Base-by-base conservation (phyloP, 2,797 vertebrate species). In the Sternarchorhynchus goeldii region DNA sequence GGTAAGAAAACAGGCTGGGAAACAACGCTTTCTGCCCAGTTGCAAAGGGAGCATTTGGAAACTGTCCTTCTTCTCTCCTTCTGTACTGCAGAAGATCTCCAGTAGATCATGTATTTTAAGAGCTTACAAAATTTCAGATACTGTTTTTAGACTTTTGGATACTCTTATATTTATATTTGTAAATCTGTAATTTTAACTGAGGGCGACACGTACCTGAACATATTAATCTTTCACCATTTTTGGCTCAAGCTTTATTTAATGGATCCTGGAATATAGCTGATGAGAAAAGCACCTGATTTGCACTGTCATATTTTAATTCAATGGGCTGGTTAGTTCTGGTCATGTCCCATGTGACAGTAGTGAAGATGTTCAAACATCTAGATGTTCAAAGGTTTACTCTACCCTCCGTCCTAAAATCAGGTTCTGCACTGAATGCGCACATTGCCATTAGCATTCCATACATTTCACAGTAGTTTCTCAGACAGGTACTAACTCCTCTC, bases 211-310 rank as follows among this genome's bases (percentile, higher is more conserved):
- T 59, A 70, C 73, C 62, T 62, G 67, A 58, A 55, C 36, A 50
- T 60, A 50, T 81, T 63, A 73, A 21, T 73, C 73, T 64, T 4
- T 66, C 69, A 50, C 41, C 3, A 29, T 21, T 45, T 18, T 76
- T 58, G 55, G 55, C 57, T 63, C 2, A 75, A 76, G 79, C 45
- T 75, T 62, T 56, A 64, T 70, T 41, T 10, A 29, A 20, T 2
- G n/a, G 2, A 5, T 70, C 31, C 66, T 56, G 41, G 10, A 31
- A 21, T 39, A 55, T 21, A 2, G 20, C n/a, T 75, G 65, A 75
- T 80, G 75, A 76, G 77, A 80, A 81, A 81, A 71, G 65, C 81
- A 77, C 76, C 45, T 25, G 14, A 50, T 64, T 32, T 63, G 21
- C 36, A 74, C 57, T 58, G 65, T 79, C 73, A 67, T 64, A 55